phyloP scores from a whole-genome alignment of 1,140 invertebrate species.

The Halesus radiatus region DNA sequence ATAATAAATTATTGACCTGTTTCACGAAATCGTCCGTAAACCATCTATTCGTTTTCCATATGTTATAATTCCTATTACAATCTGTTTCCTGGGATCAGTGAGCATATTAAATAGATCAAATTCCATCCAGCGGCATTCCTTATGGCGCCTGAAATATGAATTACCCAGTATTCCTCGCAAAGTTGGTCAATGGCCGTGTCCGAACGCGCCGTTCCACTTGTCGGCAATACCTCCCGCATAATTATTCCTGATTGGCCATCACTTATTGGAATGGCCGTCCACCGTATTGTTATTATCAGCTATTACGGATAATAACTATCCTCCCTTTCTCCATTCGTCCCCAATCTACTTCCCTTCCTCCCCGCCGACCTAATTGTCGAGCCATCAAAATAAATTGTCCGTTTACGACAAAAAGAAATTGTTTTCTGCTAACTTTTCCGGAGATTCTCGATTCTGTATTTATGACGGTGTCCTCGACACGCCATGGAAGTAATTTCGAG shows the following conservation, averaged over 20 bases:
- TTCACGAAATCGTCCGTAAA: no score
- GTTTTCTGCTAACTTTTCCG: neutral
- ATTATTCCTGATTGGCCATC: slow-evolving; percentile 54
- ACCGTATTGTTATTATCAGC: slow-evolving; percentile 46
- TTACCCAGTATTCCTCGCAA: no score
- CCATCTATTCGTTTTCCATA: no score
- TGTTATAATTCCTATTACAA: no score
- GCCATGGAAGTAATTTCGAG: no score
- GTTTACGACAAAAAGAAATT: neutral
- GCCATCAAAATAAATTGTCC: slow-evolving; percentile 34
- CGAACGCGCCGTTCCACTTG: neutral
- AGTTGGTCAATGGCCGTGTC: no score
- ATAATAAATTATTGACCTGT: no score
- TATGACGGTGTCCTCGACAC: neutral
- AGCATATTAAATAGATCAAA: no score
- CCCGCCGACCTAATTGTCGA: slow-evolving; percentile 10
- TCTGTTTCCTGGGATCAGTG: no score
- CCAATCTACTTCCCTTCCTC: neutral
- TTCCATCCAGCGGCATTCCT: no score
- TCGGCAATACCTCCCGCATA: slow-evolving; percentile 41
- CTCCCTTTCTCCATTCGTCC: neutral
- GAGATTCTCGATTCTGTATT: neutral
- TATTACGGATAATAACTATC: slow-evolving; percentile 41
- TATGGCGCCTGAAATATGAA: no score
- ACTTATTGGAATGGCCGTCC: slow-evolving; percentile 43